phyloP scores from a whole-genome alignment of 2,888 invertebrate genomes.

The Glyphotaelius pellucidus region DNA sequence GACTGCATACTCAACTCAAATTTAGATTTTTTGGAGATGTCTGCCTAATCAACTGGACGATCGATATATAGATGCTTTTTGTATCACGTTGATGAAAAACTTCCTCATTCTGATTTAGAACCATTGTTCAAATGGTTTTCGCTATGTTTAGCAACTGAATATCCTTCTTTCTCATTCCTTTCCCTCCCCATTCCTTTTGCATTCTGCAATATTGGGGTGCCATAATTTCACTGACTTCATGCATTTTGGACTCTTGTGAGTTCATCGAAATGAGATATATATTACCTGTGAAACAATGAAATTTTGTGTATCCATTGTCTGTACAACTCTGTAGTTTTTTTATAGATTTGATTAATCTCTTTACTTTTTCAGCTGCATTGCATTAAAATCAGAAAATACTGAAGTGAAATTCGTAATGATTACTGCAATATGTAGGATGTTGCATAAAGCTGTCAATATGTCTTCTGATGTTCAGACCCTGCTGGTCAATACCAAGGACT shows the following conservation, averaged over 20 bases:
- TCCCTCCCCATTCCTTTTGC: background rate
- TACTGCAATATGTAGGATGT: constrained; percentile 72
- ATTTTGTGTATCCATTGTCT: no score
- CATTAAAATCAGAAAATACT: constrained; percentile 55
- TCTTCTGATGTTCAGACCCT: constrained; percentile 71
- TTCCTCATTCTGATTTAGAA: background rate
- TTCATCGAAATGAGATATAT: background rate
- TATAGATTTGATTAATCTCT: constrained; percentile 12
- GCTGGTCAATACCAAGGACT: constrained; percentile 74
- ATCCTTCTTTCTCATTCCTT: background rate
- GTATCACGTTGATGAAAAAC: background rate
- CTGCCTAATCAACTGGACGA: no score
- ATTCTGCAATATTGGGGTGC: background rate
- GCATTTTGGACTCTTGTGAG: background rate
- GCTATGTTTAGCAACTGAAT: background rate
- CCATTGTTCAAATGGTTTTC: background rate
- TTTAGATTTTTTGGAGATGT: no score
- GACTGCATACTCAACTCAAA: no score
- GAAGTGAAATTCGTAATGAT: constrained; percentile 76
- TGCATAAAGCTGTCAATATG: constrained; percentile 71
- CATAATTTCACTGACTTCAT: background rate
- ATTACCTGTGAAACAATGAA: background rate
- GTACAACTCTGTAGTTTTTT: background rate
- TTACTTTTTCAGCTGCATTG: constrained; percentile 71
- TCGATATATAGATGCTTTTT: no score